Conservation (phyloP, 2,797 vertebrate genomes). For the Tolypeutes matacus region DNA sequence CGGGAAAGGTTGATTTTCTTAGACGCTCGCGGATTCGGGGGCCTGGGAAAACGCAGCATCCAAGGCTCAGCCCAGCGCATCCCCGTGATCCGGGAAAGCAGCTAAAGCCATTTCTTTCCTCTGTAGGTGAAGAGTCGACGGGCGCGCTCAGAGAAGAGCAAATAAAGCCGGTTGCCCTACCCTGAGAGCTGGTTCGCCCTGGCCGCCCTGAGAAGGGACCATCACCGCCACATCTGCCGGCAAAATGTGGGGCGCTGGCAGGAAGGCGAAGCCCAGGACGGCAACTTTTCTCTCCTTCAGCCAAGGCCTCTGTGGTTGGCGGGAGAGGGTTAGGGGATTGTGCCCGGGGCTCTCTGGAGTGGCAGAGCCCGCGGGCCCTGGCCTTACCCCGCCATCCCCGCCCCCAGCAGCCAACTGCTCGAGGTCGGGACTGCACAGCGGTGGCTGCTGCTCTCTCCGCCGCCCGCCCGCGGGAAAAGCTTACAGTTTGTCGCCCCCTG, state of each 20-base stretch:
- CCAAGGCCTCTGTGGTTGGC: rapidly evolving
- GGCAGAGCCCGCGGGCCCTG: neutral
- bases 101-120: neutral
- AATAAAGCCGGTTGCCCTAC: neutral
- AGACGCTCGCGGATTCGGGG: neutral
- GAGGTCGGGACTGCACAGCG: neutral
- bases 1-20: neutral
- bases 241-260: rapidly evolving
- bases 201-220: neutral
- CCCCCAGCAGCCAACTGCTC: neutral
- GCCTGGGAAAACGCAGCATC: neutral
- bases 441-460: too few relatives aligned
- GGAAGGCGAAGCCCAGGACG: neutral
- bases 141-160: neutral
- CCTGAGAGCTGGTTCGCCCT: neutral
- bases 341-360: neutral
- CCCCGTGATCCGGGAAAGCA: neutral
- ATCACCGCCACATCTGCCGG: neutral
- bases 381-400: neutral
- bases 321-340: neutral
- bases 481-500: slow-evolving; percentile 85
- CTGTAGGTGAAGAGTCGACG: neutral
- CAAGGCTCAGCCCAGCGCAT: neutral
- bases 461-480: neutral
- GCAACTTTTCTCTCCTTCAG: neutral